Evolutionary conservation across 2,113 vertebrate species (phyloP).

Genomic region (Gymnarchus niloticus): DNA sequence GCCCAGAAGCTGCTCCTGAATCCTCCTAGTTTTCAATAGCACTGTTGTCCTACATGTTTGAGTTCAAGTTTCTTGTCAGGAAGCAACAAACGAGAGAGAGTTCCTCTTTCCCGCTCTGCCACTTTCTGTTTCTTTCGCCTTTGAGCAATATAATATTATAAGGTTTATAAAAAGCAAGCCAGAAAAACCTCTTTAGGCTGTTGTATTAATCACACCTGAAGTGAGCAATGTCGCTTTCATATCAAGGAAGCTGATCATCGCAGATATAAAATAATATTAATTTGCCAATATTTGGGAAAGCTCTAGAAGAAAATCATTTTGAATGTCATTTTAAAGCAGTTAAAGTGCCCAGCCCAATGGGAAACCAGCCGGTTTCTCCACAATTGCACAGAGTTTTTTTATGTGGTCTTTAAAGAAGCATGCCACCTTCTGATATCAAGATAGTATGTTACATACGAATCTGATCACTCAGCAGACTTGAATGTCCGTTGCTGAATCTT

Average conservation of each 20-base stretch:
- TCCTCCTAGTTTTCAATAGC: slow-evolving; percentile 16
- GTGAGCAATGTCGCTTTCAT: background rate
- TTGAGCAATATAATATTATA: background rate
- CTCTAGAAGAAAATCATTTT: background rate
- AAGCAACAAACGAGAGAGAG: background rate
- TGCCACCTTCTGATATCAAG: background rate
- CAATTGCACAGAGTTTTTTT: background rate
- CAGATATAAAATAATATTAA: background rate
- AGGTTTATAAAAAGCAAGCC: background rate
- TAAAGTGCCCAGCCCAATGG: background rate
- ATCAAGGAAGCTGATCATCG: background rate
- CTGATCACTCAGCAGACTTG: background rate
- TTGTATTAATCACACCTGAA: background rate
- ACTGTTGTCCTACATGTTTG: slow-evolving; percentile 1
- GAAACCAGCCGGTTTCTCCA: background rate
- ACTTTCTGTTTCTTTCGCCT: background rate
- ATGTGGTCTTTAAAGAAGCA: background rate
- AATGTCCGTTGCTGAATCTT: background rate
- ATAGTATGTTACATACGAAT: background rate
- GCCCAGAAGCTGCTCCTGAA: background rate
- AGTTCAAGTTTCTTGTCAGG: slow-evolving; percentile 10
- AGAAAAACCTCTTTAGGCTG: background rate
- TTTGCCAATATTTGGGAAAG: background rate
- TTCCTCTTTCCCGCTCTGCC: slow-evolving; percentile 7
- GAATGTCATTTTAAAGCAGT: background rate